Conservation (phyloP, 1,140 invertebrate species). For the Papilio polyxenes region DNA sequence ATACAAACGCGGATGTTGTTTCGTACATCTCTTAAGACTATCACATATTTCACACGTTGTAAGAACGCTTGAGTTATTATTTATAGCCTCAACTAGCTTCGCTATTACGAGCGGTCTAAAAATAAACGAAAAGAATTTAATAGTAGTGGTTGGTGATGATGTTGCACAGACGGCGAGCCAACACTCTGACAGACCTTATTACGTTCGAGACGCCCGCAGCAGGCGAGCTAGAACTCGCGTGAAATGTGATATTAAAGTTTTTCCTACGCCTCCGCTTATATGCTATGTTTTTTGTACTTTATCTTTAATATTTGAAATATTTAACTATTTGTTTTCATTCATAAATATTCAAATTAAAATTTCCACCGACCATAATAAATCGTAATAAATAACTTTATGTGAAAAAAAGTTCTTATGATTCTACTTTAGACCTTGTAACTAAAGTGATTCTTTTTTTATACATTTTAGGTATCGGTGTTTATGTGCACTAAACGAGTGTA, state of each 20-base stretch:
- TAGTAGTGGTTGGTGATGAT: constrained; percentile 37
- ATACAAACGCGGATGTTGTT: constrained; percentile 10
- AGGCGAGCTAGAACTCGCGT: constrained; percentile 5
- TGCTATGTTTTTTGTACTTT: neutral
- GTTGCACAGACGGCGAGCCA: constrained; percentile 30
- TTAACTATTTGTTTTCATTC: neutral
- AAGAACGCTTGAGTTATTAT: constrained; percentile 34
- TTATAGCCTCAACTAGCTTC: constrained; percentile 34
- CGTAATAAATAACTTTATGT: too few relatives aligned
- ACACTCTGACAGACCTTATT: constrained; percentile 37
- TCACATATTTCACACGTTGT: constrained; percentile 24
- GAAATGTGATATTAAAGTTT: constrained; percentile 37
- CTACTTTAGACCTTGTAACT: too few relatives aligned
- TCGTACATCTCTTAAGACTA: neutral
- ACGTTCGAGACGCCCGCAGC: constrained; percentile 13
- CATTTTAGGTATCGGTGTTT: neutral
- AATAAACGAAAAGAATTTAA: constrained; percentile 38
- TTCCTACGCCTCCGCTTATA: constrained; percentile 15
- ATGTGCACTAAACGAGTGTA: neutral
- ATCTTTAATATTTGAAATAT: neutral
- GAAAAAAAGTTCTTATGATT: too few relatives aligned
- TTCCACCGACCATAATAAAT: neutral
- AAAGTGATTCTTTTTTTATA: too few relatives aligned
- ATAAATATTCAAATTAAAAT: neutral
- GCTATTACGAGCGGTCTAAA: constrained; percentile 25